Evolutionary conservation across 1,140 invertebrate species (phyloP), one percentile per base, ranked within the genome.

Genomic region (Neodiprion fabricii): DNA sequence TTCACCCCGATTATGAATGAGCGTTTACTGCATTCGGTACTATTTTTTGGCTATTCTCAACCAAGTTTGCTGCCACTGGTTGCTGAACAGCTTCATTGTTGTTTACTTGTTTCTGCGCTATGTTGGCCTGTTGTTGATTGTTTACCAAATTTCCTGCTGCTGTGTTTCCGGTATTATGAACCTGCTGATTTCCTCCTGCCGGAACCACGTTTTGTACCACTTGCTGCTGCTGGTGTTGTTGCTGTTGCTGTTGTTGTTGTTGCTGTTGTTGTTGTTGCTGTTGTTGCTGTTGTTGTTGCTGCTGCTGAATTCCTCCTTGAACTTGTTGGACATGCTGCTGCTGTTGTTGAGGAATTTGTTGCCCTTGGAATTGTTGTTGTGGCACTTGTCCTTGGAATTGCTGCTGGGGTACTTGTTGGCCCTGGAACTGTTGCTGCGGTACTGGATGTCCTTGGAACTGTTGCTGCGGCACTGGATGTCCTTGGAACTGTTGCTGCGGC

Each of bases 251-350:
- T 17, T 65, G 68, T 23, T 70, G 40, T 23, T 70, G 40, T 23
- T 70, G 68, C 7, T 47, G n/a, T 10, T n/a, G 53, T 12, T 77
- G 72, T 0, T 73, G 48, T 17, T 50, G 71, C 68, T 78, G 74
- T 76, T 78, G 48, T 28, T 72, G 70, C 10, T 74, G 77, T 72
- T 76, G 73, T 50, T 85, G 73, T 68, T 86, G 83, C 23, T 85
- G 80, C 12, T 78, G 82, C 10, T 82, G 81, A n/a, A 75, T 77
- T 47, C 53, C 21, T 70, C 82, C 82, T 4, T 75, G 61, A 53
- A 67, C 67, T 67, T 74, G 77, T 5, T 48, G 73, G 48, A 61
- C 40, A 14, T 76, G 77, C 67, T 73, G 74, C 48, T 81, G 82
- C 10, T 77, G 76, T 48, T 76, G 78, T 11, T 78, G 77, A 65